Evolutionary conservation across 92 coral and sea anemone species (phyloP), one percentile per base, ranked within the genome.

Genomic region (Plumapathes pennacea): DNA sequence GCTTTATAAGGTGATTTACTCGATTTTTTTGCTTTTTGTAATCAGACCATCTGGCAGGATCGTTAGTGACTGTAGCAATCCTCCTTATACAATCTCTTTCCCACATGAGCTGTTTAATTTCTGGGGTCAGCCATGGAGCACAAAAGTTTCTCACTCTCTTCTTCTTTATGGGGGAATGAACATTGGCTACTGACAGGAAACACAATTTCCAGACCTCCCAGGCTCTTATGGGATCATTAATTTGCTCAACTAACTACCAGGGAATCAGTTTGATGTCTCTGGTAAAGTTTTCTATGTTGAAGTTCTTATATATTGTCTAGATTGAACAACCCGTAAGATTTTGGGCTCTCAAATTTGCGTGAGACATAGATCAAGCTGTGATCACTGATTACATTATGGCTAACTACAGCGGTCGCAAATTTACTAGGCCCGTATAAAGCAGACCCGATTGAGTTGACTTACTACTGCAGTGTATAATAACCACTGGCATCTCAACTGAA

Each of bases 61-160:
- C 67, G 45, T 55, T 68, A 57, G 66, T 68, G 66, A 55, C 46
- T 44, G 17, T 38, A 13, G 78, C 45, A 53, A 43, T 34, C 18
- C 67, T 37, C 51, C 57, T 69, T 21, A 56, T 29, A n/a, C 77
- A 20, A 57, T 69, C 77, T 69, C 70, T 60, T 54, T 74, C 81
- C 57, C 59, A 74, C 82, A 64, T 47, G 32, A 74, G 69, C 38
- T 54, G 52, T 54, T 64, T 74, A 32, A 64, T 54, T 18, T 54
- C 82, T 15, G 82, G 74, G 57, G 60, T 74, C 57, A 64, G 62
- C 74, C 68, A 64, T 38, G 59, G 68, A 58, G 50, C 77, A 15
- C 20, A 21, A 4, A 52, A 58, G 42, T 46, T 70, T 48, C 67
- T 46, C 12, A 58, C 59, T 58, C 68, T 70, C 71, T 57, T 57